Evolutionary conservation across 35 echinoderm and acorn worm species (phyloP), one percentile per base, ranked within the genome.

Genomic region (Stichopus chloronotus): DNA sequence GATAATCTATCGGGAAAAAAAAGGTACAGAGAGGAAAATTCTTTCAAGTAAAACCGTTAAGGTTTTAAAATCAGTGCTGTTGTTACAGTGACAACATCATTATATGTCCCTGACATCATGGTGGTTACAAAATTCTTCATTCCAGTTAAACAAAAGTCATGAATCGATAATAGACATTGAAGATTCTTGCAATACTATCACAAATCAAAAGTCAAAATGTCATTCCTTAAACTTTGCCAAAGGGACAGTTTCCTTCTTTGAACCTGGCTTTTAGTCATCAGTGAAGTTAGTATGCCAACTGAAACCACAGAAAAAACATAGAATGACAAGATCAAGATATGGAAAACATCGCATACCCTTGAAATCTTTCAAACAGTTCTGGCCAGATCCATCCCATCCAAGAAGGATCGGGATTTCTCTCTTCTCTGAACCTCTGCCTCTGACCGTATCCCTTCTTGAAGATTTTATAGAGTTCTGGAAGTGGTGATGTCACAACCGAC

Each of bases 311-410:
- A 72, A 4, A 72, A 13, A 72, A 22, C 1, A 43, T 0, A 43
- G 19, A 25, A 83, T 6, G 16, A 19, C 52, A 4, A 83, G 78
- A 24, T 81, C 80, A 55, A 83, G 52, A 11, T 9, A 83, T 20
- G 5, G 69, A 74, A 72, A n/a, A 74, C 6, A 56, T 12, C 1
- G 52, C 77, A 84, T 93, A 98, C 96, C 93, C 84, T 85, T 95
- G 87, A 6, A 61, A 87, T 72, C 93, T 83, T 5, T 94, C 90
- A 90, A 98, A 98, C 20, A 98, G 53, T 25, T 72, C 96, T 30
- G 94, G 95, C 76, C 94, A 59, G 11, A 96, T 90, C 96, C 96
- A 98, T 22, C 86, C 88, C 79, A 98, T 24, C 96, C 96, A 98
- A 30, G 92, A 90, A 57, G 90, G 90, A 9, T 91, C 90, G 5